phyloP scores from a whole-genome alignment of 1,140 invertebrate species.

The Micrasema longulum region DNA sequence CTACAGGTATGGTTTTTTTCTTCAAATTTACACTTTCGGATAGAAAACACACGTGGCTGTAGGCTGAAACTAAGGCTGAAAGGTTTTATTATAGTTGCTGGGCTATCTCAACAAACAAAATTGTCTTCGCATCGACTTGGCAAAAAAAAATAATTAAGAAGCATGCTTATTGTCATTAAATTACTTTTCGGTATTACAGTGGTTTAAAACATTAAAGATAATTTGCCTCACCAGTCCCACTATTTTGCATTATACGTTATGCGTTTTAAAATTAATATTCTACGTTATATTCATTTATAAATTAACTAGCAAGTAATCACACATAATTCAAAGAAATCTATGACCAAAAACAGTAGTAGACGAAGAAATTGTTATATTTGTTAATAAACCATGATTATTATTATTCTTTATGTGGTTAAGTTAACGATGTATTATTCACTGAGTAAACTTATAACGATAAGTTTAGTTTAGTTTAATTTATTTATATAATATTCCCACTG shows the following conservation, averaged over 20 bases:
- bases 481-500: background rate
- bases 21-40: background rate
- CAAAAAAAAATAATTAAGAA: background rate
- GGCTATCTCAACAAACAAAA: background rate
- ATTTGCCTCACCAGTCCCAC: no score
- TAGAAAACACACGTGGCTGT: background rate
- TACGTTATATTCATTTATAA: no score
- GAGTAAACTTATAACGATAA: background rate
- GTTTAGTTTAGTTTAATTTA: background rate
- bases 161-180: background rate
- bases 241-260: no score
- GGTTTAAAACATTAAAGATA: no score
- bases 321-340: background rate
- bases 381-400: no score
- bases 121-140: background rate
- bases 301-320: no score
- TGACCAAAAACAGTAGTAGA: background rate
- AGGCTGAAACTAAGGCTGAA: background rate
- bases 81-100: background rate
- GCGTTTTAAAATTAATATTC: no score
- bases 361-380: no score
- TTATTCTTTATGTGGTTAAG: no score
- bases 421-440: no score
- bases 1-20: conserved; percentile 60
- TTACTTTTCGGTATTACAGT: background rate